Base-by-base conservation (phyloP, 2,888 invertebrate genomes). In the Nemotelus nigrinus region DNA sequence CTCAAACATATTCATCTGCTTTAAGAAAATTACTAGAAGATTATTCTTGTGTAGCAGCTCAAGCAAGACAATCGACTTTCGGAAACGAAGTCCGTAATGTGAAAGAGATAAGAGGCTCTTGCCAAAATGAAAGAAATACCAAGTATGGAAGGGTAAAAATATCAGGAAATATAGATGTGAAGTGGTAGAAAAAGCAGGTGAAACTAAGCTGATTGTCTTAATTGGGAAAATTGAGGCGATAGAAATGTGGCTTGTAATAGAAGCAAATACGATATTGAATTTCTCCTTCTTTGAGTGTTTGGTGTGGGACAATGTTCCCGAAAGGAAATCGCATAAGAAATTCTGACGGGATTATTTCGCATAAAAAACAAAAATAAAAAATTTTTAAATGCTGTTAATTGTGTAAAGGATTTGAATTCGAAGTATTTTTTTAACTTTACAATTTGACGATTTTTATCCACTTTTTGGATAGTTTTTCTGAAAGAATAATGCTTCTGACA, bases 1-100 rank as follows among this genome's bases (percentile, higher is more conserved):
- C 68, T 68, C 48, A 48, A 41, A 68, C 68, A 50, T 68, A 48
- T 68, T 68, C 68, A 68, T 68, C 50, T 50, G 48, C 68, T 68
- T 68, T 39, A 68, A 25, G 50, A 50, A 68, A 68, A 50, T 68
- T 68, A 68, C 25, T 48, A 68, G 68, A 39, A 68, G 68, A 48
- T 68, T 39, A 25, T 50, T 68, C 63, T 63, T 47, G 50, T 68
- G 48, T 53, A 50, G 68, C 50, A 68, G 68, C 50, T 68, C 68
- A 68, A 50, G 39, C 50, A 48, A 41, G 41, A 39, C 63, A 63
- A 41, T 63, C 63, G 43, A 63, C 6, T 8, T 7, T 5, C 50
- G 8, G 50, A 39, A 63, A 5, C 25, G 63, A 41, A 39, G 7
- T 5, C 7, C 39, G 43, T 63, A 10, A 63, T 39, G 39, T 41